Evolutionary conservation across 2,888 invertebrate genomes (phyloP).

Genomic region (Netelia inedita): DNA sequence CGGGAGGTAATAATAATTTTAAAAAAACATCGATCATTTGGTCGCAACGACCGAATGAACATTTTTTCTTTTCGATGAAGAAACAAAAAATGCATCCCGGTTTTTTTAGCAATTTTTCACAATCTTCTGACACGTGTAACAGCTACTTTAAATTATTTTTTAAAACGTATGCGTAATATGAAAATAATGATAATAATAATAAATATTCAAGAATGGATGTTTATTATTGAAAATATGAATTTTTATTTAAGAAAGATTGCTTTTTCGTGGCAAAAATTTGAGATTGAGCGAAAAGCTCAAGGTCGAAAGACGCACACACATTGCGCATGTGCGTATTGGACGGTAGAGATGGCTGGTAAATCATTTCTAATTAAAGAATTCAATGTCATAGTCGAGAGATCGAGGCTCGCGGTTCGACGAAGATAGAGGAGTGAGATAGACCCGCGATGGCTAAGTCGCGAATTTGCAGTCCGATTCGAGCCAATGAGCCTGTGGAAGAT

Average conservation of each 20-base stretch:
- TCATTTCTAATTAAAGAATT: slow-evolving; percentile 77
- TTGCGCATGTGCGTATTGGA: slow-evolving; percentile 1
- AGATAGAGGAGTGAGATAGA: not conserved
- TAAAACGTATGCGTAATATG: too few species aligned
- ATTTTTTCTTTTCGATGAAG: too few species aligned
- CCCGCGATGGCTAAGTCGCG: slow-evolving; percentile 10
- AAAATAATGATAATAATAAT: not conserved
- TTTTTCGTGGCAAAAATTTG: not conserved
- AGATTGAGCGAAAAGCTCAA: slow-evolving; percentile 50
- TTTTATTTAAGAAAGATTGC: not conserved
- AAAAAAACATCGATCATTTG: slow-evolving; percentile 9
- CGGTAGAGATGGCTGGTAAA: slow-evolving; percentile 53
- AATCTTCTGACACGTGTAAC: too few species aligned
- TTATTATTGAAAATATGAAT: not conserved
- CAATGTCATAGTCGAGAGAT: slow-evolving; percentile 70
- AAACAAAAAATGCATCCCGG: too few species aligned
- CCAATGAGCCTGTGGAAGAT: slow-evolving; percentile 36
- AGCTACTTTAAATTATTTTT: too few species aligned
- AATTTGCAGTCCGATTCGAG: slow-evolving; percentile 52
- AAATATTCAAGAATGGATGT: too few species aligned
- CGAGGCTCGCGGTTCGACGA: slow-evolving; percentile 13
- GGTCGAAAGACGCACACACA: slow-evolving; percentile 40
- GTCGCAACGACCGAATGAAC: not conserved
- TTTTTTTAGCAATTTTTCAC: too few species aligned
- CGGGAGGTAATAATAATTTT: slow-evolving; percentile 30